Evolutionary conservation across 2,113 vertebrate genomes (phyloP), one percentile per base, ranked within the genome.

Genomic region (Callorhinus ursinus): DNA sequence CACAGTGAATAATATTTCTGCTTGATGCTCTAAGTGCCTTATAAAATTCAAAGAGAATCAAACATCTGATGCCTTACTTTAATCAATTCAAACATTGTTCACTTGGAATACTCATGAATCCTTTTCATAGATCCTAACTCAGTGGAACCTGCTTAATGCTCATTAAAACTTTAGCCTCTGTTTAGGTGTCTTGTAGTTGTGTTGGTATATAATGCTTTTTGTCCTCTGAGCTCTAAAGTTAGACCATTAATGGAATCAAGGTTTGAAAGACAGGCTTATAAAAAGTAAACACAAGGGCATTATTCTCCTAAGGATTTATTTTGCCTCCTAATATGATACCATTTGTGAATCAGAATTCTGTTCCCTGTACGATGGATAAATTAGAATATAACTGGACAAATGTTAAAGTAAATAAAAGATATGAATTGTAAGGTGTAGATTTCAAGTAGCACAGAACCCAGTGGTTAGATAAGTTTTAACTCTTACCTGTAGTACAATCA

Each of bases 201-300:
- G 21, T 69, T 82, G 46, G 3, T 22, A 39, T 65, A 51, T 36
- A 81, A 86, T 83, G 26, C 77, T 74, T 97, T 77, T 93, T 91
- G 39, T 82, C 12, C 36, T 96, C 24, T 91, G 90, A 87, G 14
- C 9, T 61, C 55, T 94, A 51, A 59, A 82, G 57, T 88, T 90
- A 93, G 57, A 82, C 8, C 9, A 72, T 63, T 95, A 82, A 88
- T 61, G 24, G 55, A 89, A 95, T 95, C 59, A 88, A 89, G 16
- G 86, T 88, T 93, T 88, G 84, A 93, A 94, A 97, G 63, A 69
- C 36, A 71, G 42, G 11, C 12, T 84, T 85, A 82, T 74, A 61
- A 88, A 93, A 96, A 87, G 51, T 80, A 97, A 96, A 96, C 46
- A 55, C n/a, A 63, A 79, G 28, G n/a, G 1, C 6, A 79, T 51